Conservation (phyloP, 2,113 vertebrate genomes). For the Cololabis saira region DNA sequence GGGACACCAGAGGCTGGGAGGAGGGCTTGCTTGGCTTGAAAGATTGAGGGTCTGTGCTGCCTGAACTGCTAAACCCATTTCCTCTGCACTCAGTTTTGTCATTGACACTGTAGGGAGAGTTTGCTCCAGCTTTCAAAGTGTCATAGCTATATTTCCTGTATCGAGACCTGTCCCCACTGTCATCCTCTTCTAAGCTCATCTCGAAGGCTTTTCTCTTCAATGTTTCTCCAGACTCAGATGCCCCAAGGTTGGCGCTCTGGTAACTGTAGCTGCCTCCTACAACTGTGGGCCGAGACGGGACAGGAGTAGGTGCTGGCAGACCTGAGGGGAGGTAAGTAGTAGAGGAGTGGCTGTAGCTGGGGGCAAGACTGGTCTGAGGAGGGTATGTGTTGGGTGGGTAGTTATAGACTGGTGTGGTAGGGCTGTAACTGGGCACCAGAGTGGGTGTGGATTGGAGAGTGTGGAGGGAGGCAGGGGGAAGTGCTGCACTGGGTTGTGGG, state of each 20-base stretch:
- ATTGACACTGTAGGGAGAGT: constrained; percentile 82
- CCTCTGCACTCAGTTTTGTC: constrained; percentile 88
- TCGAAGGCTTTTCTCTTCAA: constrained; percentile 94
- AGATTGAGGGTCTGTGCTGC: constrained; percentile 75
- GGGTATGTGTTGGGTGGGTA: constrained; percentile 84
- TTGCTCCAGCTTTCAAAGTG: constrained; percentile 83
- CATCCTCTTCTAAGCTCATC: constrained; percentile 82
- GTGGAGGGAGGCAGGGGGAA: constrained; percentile 84
- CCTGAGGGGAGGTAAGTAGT: constrained; percentile 88
- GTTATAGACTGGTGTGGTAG: constrained; percentile 89
- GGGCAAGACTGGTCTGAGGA: constrained; percentile 77
- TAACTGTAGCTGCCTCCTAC: constrained; percentile 88
- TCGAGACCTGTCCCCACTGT: constrained; percentile 78
- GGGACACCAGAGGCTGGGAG: constrained; percentile 85
- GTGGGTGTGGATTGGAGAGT: constrained; percentile 81
- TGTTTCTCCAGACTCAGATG: constrained; percentile 79
- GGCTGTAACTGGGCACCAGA: constrained; percentile 87
- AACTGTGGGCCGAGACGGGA: constrained; percentile 83
- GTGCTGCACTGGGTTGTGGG: constrained; percentile 83
- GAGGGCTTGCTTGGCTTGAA: constrained; percentile 87
- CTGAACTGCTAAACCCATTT: constrained; percentile 81
- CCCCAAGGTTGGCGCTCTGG: constrained; percentile 79
- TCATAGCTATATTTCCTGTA: constrained; percentile 93
- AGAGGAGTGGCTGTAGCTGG: constrained; percentile 86
- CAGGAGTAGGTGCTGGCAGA: constrained; percentile 86